A percentile compares a stretch with the other conserved stretches of the same genome.
phyloP scores from a whole-genome alignment of 1,140 invertebrate genomes.

The Platorchestia sp. region DNA sequence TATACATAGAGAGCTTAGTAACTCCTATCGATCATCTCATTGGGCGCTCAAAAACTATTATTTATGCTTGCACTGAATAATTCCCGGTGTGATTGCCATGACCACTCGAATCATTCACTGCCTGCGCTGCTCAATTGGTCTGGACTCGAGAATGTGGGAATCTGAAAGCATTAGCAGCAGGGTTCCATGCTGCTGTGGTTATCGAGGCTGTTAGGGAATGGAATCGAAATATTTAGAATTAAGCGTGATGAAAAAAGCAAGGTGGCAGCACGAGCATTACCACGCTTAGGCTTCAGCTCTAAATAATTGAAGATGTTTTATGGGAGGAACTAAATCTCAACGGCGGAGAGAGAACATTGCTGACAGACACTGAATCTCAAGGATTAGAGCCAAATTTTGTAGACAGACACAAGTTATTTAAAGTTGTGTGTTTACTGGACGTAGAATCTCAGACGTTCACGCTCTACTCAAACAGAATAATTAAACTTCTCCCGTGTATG shows the following conservation, averaged over 20 bases:
- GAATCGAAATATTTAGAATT: too few relatives aligned
- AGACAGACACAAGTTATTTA: too few relatives aligned
- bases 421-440: too few relatives aligned
- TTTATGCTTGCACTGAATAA: background rate
- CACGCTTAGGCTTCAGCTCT: background rate
- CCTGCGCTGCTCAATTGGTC: background rate
- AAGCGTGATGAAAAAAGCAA: background rate
- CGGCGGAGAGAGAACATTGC: too few relatives aligned
- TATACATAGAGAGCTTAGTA: background rate
- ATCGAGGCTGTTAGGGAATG: background rate
- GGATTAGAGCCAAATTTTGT: too few relatives aligned
- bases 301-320: background rate
- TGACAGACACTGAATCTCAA: too few relatives aligned
- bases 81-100: background rate
- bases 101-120: background rate
- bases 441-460: background rate
- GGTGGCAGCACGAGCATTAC: background rate
- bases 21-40: background rate
- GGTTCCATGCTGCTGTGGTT: background rate
- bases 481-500: too few relatives aligned
- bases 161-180: background rate
- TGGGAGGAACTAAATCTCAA: background rate
- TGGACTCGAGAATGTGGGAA: background rate
- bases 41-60: background rate
- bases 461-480: too few relatives aligned